These are phyloP conservation scores for Phaenicophaeus curvirostris DNA, from an alignment of 2,797 vertebrate genomes.

Conservation along the genomic window DNA sequence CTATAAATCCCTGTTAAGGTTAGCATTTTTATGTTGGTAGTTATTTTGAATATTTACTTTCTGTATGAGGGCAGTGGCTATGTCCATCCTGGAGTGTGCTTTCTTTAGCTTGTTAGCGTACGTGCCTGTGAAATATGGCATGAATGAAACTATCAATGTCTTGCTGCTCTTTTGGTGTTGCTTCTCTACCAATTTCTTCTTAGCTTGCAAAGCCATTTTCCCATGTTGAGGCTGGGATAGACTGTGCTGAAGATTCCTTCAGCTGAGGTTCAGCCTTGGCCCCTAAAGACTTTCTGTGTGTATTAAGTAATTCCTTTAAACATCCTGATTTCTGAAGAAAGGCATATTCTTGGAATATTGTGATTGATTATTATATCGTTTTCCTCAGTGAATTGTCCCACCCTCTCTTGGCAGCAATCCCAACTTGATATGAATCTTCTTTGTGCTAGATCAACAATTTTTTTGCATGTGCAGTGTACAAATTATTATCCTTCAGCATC, in stretches of 20 bases:
- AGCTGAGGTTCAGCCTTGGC: background rate
- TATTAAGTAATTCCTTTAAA: background rate
- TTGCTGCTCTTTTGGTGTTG: background rate
- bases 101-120: fast-evolving
- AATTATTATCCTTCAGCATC: background rate
- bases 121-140: background rate
- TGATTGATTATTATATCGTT: background rate
- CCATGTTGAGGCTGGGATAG: background rate
- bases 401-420: background rate
- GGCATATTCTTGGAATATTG: background rate
- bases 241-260: background rate
- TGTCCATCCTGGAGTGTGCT: background rate
- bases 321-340: background rate
- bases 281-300: background rate
- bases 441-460: background rate
- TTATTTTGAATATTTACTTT: background rate
- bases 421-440: background rate
- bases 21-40: background rate
- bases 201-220: background rate
- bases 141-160: background rate
- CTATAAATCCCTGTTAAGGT: background rate
- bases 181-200: background rate
- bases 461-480: background rate
- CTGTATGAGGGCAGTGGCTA: background rate
- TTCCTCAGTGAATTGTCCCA: background rate